phyloP scores from a whole-genome alignment of 2,113 vertebrate species.

The Mirounga angustirostris region DNA sequence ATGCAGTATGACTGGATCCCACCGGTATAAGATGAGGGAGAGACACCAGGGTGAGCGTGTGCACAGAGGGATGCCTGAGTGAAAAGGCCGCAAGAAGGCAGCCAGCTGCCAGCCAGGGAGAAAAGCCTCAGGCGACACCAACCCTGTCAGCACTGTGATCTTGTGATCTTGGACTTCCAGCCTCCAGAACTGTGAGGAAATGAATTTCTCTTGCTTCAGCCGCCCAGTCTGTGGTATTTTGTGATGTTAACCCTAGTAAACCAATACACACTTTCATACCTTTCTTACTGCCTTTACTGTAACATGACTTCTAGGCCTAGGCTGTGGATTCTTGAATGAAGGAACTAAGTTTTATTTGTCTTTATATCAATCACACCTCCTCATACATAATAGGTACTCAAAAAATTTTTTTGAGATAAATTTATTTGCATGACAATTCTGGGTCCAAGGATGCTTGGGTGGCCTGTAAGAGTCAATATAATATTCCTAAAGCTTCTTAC shows the following conservation, averaged over 20 bases:
- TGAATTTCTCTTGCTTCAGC: not conserved
- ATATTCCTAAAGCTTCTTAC: not conserved
- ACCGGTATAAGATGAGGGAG: not conserved
- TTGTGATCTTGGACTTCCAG: not conserved
- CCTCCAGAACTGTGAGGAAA: not conserved
- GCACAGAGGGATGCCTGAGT: not conserved
- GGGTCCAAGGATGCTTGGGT: not conserved
- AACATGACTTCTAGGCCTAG: not conserved
- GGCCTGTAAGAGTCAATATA: not conserved
- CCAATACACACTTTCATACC: not conserved
- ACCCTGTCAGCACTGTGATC: not conserved
- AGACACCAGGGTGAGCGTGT: not conserved
- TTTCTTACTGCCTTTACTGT: not conserved
- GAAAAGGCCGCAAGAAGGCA: not conserved
- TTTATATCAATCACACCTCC: not conserved
- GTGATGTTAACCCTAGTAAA: not conserved
- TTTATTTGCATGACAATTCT: conserved; percentile 43
- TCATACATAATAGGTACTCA: not conserved
- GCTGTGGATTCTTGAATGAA: not conserved
- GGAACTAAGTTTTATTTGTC: not conserved
- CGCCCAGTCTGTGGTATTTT: not conserved
- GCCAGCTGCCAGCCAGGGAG: not conserved
- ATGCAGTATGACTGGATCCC: not conserved
- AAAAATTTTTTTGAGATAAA: not conserved
- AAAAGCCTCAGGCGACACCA: not conserved